A percentile compares a stretch with the other conserved stretches of the same genome.
phyloP scores from a whole-genome alignment of 2,113 vertebrate genomes.

The Phrynocephalus versicolor region DNA sequence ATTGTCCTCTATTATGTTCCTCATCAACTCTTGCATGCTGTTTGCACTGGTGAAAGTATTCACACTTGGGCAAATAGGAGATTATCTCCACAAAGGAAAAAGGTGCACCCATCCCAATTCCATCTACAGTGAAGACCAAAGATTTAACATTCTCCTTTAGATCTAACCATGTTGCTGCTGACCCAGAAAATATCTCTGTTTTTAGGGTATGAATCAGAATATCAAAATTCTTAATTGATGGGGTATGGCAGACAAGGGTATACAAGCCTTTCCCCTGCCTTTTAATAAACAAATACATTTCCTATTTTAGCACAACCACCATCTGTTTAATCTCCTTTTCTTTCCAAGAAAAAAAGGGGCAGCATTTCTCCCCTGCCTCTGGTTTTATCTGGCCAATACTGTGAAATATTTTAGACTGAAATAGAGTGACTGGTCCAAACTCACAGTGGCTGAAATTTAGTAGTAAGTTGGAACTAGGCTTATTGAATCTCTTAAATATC shows the following conservation, averaged over 20 bases:
- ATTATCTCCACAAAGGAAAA: not conserved
- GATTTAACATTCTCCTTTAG: not conserved
- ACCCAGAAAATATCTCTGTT: not conserved
- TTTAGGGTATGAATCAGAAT: not conserved
- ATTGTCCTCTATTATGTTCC: not conserved
- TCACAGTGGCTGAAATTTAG: not conserved
- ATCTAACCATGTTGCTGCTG: not conserved
- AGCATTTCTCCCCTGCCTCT: not conserved
- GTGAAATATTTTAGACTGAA: not conserved
- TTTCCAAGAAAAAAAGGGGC: not conserved
- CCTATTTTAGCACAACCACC: not conserved
- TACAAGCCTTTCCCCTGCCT: not conserved
- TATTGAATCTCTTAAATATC: no score
- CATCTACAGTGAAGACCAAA: not conserved
- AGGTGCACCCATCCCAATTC: not conserved
- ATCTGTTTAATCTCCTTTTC: not conserved
- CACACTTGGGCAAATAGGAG: not conserved
- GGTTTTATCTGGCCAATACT: not conserved
- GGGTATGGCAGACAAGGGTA: not conserved
- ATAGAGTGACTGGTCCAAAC: not conserved
- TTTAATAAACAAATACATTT: not conserved
- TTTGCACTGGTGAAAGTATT: not conserved
- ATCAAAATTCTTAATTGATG: not conserved
- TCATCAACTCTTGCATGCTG: not conserved
- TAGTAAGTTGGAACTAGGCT: no score